Evolutionary conservation across 2,797 vertebrate genomes (phyloP), one percentile per base, ranked within the genome.

Genomic region (Bradypus variegatus): DNA sequence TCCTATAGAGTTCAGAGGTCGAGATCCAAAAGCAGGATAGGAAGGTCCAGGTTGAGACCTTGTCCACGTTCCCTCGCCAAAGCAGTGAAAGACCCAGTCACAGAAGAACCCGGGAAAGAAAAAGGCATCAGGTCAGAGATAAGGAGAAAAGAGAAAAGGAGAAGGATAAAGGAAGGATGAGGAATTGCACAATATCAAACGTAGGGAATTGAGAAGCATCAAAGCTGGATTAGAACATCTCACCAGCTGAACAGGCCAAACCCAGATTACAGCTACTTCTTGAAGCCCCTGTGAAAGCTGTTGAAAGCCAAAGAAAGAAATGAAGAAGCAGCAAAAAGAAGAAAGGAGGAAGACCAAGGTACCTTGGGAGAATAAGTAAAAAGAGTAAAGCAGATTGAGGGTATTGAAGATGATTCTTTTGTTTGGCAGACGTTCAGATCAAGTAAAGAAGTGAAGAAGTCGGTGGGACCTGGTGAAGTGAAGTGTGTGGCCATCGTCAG

Each of bases 341-440:
- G 29, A 53, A 53, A 77, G 27, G 75, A 33, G 19, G 16, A 77
- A 99, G 99, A 99, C 94, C 98, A 98, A 95, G 96, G 97, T 96
- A 98, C 98, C 95, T 98, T 99, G 14, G 97, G 98, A 81, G 98
- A 99, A 95, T 99, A 99, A 96, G 99, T 99, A 96, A 99, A 98
- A 97, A 97, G 99, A 97, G 98, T 98, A 95, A 99, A 99, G 97
- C 98, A 99, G 95, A 99, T 99, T 83, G 99, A 99, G 97, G 98
- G 98, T 96, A 99, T 99, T 97, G 98, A 99, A 96, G 98, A 98
- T 92, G 98, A 99, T 97, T 98, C 98, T 96, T 99, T 99, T 98
- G 97, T 99, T 98, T 98, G 98, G 69, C 99, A 99, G 97, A 97
- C 97, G 96, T 99, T 99, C 98, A 98, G 98, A 98, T 99, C 99